These are phyloP conservation scores for Dysmachus trigonus DNA, from an alignment of 2,888 invertebrate genomes.

Conservation along the genomic window DNA sequence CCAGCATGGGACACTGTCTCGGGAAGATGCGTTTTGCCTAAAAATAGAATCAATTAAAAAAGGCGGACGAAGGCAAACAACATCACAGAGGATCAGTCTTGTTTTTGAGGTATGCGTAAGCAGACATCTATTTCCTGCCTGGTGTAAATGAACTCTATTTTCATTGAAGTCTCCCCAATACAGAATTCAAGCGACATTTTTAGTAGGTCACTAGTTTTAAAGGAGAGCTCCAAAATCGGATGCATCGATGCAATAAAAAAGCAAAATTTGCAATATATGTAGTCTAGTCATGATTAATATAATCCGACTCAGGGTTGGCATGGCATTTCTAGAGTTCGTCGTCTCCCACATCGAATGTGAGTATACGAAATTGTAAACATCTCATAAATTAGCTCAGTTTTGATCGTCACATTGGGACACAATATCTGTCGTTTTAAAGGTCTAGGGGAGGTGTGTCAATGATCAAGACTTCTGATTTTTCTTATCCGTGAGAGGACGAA, in stretches of 20 bases:
- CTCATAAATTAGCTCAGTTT: background rate
- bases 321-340: background rate
- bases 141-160: constrained; percentile 29
- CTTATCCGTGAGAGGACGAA: background rate
- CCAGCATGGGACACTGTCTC: constrained; percentile 25
- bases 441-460: background rate
- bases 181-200: background rate
- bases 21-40: background rate
- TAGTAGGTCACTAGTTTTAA: constrained; percentile 15
- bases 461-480: background rate
- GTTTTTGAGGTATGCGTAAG: constrained; percentile 1
- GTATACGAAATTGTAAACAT: background rate
- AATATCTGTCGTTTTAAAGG: background rate
- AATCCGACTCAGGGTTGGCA: background rate
- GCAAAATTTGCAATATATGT: background rate
- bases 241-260: background rate
- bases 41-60: constrained; percentile 32
- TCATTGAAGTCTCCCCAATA: background rate
- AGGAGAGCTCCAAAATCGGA: background rate
- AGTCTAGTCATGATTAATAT: background rate
- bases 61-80: background rate
- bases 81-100: background rate
- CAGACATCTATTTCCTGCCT: constrained; percentile 22
- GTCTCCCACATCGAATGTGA: background rate
- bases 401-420: background rate